These are phyloP conservation scores for Manis crassicaudata DNA, from an alignment of 2,797 vertebrate species.

Conservation along the genomic window DNA sequence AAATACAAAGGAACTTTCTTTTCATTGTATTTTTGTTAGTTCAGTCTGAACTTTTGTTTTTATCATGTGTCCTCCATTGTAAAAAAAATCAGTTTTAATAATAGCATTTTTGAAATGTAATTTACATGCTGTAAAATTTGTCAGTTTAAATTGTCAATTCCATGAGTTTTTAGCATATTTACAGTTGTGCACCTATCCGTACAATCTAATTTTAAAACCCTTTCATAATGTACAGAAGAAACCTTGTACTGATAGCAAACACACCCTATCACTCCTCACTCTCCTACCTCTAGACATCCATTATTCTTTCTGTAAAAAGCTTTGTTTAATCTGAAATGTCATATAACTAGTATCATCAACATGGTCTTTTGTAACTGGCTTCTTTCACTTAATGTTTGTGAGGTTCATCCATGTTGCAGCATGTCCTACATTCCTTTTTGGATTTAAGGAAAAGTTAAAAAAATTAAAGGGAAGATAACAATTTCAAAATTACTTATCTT, in stretches of 20 bases:
- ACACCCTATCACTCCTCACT: not conserved
- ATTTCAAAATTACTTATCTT: constrained; percentile 10
- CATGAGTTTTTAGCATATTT: not conserved
- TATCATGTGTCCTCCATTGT: not conserved
- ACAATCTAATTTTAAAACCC: constrained; percentile 1
- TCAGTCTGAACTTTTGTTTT: constrained; percentile 37
- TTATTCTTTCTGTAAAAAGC: not conserved
- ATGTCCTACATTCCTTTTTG: not conserved
- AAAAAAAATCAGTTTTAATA: not conserved
- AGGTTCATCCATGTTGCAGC: not conserved
- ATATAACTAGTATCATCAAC: not conserved
- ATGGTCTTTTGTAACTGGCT: not conserved
- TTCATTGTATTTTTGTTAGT: constrained; percentile 8
- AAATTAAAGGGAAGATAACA: not conserved
- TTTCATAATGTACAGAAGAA: not conserved
- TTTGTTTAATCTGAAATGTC: constrained; percentile 9
- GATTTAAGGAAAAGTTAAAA: not conserved
- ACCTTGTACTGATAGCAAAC: not conserved
- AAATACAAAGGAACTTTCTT: not conserved
- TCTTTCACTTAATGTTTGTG: constrained; percentile 4
- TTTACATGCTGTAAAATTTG: not conserved
- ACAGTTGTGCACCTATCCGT: not conserved
- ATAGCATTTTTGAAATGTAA: constrained; percentile 8
- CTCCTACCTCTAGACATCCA: not conserved
- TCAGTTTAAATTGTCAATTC: not conserved